Percentiles rank a stretch among this genome's conserved stretches.
Evolutionary conservation across 2,888 invertebrate genomes (phyloP).

Genomic region (Dynastes hyllus): DNA sequence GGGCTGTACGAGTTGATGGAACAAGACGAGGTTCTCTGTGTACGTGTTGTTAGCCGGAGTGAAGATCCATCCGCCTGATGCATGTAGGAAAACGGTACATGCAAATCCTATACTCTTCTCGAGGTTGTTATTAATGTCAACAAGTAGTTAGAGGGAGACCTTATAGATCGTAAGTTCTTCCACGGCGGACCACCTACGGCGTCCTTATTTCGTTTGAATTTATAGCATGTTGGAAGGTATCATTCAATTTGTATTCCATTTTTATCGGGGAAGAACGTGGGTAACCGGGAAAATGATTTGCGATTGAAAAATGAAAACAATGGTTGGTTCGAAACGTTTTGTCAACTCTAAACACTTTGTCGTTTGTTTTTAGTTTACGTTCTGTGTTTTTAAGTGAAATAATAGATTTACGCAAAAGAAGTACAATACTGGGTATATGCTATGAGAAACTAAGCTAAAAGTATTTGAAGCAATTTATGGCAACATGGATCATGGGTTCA

Average conservation of each 20-base stretch:
- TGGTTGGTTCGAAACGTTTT: background rate
- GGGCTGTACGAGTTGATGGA: background rate
- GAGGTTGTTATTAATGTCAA: slow-evolving; percentile 60
- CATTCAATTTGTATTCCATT: slow-evolving; percentile 32
- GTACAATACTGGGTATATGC: too few species aligned
- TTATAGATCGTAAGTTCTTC: slow-evolving; percentile 38
- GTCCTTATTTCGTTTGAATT: slow-evolving; percentile 49
- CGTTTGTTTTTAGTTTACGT: background rate
- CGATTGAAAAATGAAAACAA: background rate
- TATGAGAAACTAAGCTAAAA: too few species aligned
- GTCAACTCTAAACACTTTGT: too few species aligned
- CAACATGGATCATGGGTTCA: too few species aligned
- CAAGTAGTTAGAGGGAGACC: slow-evolving; percentile 58
- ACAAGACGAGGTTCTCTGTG: background rate
- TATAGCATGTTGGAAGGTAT: slow-evolving; percentile 51
- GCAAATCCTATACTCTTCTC: slow-evolving; percentile 15
- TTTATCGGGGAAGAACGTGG: background rate
- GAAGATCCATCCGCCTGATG: slow-evolving; percentile 17
- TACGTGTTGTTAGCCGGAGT: background rate
- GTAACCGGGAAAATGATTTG: slow-evolving; percentile 20
- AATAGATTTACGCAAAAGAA: too few species aligned
- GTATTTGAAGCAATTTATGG: too few species aligned
- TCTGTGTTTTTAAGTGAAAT: too few species aligned
- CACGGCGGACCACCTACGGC: slow-evolving; percentile 58
- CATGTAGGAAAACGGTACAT: slow-evolving; percentile 13